Evolutionary conservation across 2,888 invertebrate species (phyloP).

Genomic region (Oeneis ivallda): DNA sequence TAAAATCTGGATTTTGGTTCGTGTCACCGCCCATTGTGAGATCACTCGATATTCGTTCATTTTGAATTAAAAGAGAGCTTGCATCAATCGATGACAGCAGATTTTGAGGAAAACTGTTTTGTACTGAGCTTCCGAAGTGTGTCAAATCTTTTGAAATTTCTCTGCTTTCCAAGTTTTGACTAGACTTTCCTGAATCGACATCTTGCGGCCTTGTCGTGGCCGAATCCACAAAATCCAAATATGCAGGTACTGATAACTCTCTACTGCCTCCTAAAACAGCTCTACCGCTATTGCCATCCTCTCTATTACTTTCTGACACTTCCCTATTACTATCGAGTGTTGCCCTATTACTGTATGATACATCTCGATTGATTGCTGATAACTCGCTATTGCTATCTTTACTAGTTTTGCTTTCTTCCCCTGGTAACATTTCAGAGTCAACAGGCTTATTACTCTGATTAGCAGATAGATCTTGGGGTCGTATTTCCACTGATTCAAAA

Average conservation of each 20-base stretch:
- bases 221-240: slow-evolving; percentile 65
- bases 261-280: slow-evolving; percentile 32
- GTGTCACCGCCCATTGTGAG: slow-evolving; percentile 45
- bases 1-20: slow-evolving; percentile 19
- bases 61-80: slow-evolving; percentile 57
- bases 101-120: slow-evolving; percentile 60
- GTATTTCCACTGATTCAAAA: slow-evolving; percentile 59
- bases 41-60: slow-evolving; percentile 60
- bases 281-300: not conserved
- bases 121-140: slow-evolving; percentile 60
- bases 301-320: slow-evolving; percentile 36
- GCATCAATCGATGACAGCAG: slow-evolving; percentile 62
- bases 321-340: slow-evolving; percentile 41
- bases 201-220: slow-evolving; percentile 62
- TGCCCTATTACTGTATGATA: not conserved
- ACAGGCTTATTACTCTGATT: slow-evolving; percentile 44
- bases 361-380: not conserved
- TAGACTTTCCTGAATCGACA: slow-evolving; percentile 51
- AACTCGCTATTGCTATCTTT: slow-evolving; percentile 2
- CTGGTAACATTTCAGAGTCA: slow-evolving; percentile 51
- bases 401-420: slow-evolving; percentile 53
- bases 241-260: slow-evolving; percentile 53
- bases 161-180: slow-evolving; percentile 57
- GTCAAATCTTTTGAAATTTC: slow-evolving; percentile 63
- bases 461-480: slow-evolving; percentile 60